Base-by-base conservation (phyloP, 2,797 vertebrate species). In the Paedocypris micromegethes region DNA sequence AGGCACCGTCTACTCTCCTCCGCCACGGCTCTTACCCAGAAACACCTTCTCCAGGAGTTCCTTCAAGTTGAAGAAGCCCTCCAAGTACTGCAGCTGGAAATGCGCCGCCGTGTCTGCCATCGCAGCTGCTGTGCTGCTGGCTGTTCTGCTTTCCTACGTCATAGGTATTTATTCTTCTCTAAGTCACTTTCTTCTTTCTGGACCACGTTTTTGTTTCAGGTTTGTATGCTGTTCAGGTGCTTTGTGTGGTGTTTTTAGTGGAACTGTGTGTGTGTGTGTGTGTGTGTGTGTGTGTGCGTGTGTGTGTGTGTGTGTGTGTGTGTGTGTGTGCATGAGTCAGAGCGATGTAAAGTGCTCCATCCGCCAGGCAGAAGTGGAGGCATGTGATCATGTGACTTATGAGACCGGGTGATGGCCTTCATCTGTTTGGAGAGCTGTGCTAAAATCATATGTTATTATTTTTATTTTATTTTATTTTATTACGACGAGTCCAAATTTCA, bases 11-110 rank as follows among this genome's bases (percentile, higher is more conserved):
- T 94, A 94, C 70, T 93, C 93, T 2, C 92, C 93, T 1, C 93
- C 93, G 4, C 93, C 92, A 40, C 88, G 93, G 69, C 91, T 93
- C 78, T 83, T 94, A 78, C 92, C 93, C 72, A 84, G 93, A 80
- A 93, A 92, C 82, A 93, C 92, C 41, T 94, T 94, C 87, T 93
- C 92, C 83, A 88, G 93, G 80, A 93, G 92, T 74, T 91, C 92
- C 3, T 93, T 93, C 88, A 94, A 93, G 85, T 89, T 94, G 77
- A 93, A 94, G 86, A 93, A 93, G 6, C 92, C 93, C 46, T 92
- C 92, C 80, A 93, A 93, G 69, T 93, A 93, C 81, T 94, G 93
- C 81, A 94, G 91, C 86, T 94, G 93, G 93, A 94, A 93, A 84
- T 94, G 93, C 7, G 91, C 93, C 3, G 92, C 93, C 67, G 83